Percentiles rank a stretch among this genome's conserved stretches.
phyloP scores from a whole-genome alignment of 2,797 vertebrate genomes.

The Tauraco hartlaubi region DNA sequence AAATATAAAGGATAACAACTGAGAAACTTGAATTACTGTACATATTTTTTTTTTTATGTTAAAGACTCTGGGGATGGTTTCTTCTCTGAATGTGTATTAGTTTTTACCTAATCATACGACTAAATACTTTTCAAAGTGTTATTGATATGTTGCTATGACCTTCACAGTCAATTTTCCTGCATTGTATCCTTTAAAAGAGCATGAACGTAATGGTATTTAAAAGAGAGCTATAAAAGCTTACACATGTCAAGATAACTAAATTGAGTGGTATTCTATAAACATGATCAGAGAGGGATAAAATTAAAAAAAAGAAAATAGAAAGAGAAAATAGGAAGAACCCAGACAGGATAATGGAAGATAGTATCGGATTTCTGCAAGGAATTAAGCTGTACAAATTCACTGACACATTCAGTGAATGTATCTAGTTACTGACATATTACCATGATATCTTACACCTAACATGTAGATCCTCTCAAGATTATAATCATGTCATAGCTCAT shows the following conservation, averaged over 20 bases:
- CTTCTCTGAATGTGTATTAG: not conserved
- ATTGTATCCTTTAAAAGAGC: not conserved
- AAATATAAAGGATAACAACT: not conserved
- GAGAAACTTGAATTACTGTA: not conserved
- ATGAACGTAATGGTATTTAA: not conserved
- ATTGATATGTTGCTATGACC: not conserved
- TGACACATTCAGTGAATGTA: not conserved
- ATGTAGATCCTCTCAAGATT: not conserved
- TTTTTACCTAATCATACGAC: not conserved
- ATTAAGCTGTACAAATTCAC: not conserved
- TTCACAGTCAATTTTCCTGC: constrained; percentile 1
- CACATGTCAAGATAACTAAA: not conserved
- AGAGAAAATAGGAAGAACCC: not conserved
- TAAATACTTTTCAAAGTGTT: not conserved
- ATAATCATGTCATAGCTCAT: not conserved
- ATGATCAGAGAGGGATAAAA: not conserved
- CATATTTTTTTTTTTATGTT: not conserved
- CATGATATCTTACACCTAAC: not conserved
- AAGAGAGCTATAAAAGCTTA: not conserved
- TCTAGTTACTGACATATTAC: not conserved
- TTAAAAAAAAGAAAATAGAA: not conserved
- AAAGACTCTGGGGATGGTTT: not conserved
- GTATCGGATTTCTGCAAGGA: not conserved
- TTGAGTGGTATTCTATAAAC: not conserved
- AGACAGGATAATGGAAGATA: not conserved